Evolutionary conservation across 2,888 invertebrate species (phyloP), one percentile per base, ranked within the genome.

Genomic region (Macropis europaea): DNA sequence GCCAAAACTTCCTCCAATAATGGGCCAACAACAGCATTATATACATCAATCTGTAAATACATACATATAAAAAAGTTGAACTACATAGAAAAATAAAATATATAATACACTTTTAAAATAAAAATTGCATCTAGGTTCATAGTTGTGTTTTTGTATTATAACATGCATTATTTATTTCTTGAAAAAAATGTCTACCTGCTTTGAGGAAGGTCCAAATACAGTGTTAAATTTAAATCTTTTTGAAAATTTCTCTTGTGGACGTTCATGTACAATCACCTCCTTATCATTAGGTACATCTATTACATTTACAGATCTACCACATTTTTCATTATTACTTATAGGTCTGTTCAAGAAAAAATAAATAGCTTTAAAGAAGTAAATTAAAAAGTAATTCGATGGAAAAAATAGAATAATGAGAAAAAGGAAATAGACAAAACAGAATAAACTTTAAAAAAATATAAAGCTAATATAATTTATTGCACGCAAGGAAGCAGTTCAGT

Each of bases 1-100:
- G 93, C 92, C 19, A 99, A 91, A 5, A 99, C 98, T 90, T 99
- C 97, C 69, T 95, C 94, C 61, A 99, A 94, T 19, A 98, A 92
- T 0, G 98, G 98, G 53, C 94, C 93, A 9, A 98, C 97, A 42
- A 99, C 96, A 32, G 94, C 92, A 75, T 94, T 93, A 90, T 99
- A 99, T 3, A 99, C 94, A 87, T 97, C 96, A 59, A 95, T 91
- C 93, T 95, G 88, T 56, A n/a, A n/a, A n/a, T n/a, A n/a, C n/a
- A n/a, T n/a, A n/a, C n/a, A n/a, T n/a, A n/a, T n/a, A n/a, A n/a
- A n/a, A n/a, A n/a, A n/a, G n/a, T n/a, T n/a, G n/a, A n/a, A n/a
- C n/a, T n/a, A n/a, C n/a, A n/a, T n/a, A n/a, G n/a, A n/a, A n/a
- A n/a, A n/a, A n/a, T n/a, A n/a, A n/a, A n/a, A n/a, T n/a, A n/a